Evolutionary conservation across 2,113 vertebrate species (phyloP).

Genomic region (Cottus gobio): DNA sequence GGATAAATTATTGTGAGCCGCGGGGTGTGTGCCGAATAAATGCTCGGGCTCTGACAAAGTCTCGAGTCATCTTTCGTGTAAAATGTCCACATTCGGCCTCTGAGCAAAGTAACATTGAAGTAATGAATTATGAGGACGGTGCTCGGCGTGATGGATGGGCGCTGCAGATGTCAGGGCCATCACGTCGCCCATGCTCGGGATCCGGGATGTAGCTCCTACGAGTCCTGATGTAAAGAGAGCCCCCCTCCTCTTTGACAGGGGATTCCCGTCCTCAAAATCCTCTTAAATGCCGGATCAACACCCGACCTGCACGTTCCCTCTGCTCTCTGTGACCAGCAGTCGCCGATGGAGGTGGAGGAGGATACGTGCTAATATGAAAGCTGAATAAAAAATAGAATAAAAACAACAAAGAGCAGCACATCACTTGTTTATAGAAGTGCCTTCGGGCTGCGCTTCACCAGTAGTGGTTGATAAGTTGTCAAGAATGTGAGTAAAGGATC

Average conservation of each 20-base stretch:
- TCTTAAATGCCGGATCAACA: slow-evolving; percentile 46
- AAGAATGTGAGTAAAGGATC: background rate
- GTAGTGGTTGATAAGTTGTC: background rate
- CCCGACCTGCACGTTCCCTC: background rate
- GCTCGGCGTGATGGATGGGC: background rate
- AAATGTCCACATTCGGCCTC: background rate
- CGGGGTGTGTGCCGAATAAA: background rate
- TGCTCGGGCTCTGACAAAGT: background rate
- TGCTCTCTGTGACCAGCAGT: too few species aligned
- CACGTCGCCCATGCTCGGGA: slow-evolving; percentile 2
- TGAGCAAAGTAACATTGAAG: background rate
- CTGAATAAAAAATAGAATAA: background rate
- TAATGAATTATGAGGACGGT: background rate
- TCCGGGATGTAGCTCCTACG: background rate
- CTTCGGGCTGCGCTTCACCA: too few species aligned
- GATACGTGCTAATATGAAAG: background rate
- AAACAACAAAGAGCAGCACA: background rate
- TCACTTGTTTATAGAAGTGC: background rate
- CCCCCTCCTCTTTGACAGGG: slow-evolving; percentile 42
- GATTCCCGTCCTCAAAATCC: slow-evolving; percentile 66
- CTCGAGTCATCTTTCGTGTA: background rate
- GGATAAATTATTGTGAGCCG: background rate
- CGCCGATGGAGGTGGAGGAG: background rate
- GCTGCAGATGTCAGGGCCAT: slow-evolving; percentile 3
- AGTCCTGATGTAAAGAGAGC: slow-evolving; percentile 4